Evolutionary conservation across 2,888 invertebrate genomes (phyloP).

Genomic region (Auanema freiburgensis): DNA sequence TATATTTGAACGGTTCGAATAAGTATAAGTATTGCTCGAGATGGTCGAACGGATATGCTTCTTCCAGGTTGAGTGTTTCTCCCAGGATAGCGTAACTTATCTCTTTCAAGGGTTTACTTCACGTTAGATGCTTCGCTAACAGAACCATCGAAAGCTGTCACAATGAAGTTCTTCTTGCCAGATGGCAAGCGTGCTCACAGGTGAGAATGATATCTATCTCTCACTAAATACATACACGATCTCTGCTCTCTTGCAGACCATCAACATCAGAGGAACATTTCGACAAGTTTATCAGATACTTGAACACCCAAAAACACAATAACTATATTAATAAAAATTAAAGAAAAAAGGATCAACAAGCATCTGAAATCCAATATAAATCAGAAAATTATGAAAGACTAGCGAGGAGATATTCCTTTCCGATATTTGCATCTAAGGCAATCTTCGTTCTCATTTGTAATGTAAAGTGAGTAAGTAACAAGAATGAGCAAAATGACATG

Average conservation of each 20-base stretch:
- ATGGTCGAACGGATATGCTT: constrained; percentile 18
- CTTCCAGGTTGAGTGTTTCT: constrained; percentile 7
- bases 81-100: not conserved
- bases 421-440: no score
- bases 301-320: constrained; percentile 1
- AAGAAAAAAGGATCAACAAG: constrained; percentile 3
- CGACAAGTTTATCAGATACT: constrained; percentile 2
- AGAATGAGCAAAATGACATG: no score
- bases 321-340: constrained; percentile 5
- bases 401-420: not conserved
- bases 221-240: not conserved
- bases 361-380: constrained; percentile 1
- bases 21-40: constrained; percentile 18
- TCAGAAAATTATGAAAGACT: not conserved
- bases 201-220: not conserved
- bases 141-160: constrained; percentile 11
- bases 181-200: constrained; percentile 17
- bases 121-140: constrained; percentile 15
- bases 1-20: constrained; percentile 11
- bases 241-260: not conserved
- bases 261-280: constrained; percentile 1
- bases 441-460: no score
- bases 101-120: constrained; percentile 14
- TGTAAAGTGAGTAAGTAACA: no score
- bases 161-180: constrained; percentile 20